Percentiles rank a stretch among this genome's conserved stretches.
Evolutionary conservation across 2,888 invertebrate genomes (phyloP).

Genomic region (Agonopterix heracliana): DNA sequence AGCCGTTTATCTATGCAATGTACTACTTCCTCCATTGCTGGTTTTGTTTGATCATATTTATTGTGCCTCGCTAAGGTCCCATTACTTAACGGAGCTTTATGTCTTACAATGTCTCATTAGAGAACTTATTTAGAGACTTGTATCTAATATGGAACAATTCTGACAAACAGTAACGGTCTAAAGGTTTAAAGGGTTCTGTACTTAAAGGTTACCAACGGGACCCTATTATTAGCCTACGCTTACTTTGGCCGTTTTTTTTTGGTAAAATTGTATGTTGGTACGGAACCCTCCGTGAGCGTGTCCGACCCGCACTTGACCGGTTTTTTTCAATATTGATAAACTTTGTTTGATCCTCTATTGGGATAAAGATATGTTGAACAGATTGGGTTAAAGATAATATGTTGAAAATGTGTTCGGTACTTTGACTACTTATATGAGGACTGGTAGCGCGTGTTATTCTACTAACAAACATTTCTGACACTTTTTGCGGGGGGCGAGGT

Average conservation of each 20-base stretch:
- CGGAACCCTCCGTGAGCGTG: no score
- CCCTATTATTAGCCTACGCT: no score
- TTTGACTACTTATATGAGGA: no score
- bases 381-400: neutral
- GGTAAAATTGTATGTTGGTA: no score
- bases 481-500: no score
- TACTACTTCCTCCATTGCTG: constrained; percentile 57
- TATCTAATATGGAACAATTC: constrained; percentile 10
- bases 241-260: no score
- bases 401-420: constrained; percentile 8
- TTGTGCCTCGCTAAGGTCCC: constrained; percentile 38
- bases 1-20: constrained; percentile 61
- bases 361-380: constrained; percentile 3
- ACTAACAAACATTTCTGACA: no score
- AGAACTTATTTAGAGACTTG: constrained; percentile 17
- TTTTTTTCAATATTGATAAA: no score
- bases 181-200: neutral
- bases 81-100: constrained; percentile 53
- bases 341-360: no score
- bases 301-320: no score
- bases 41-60: constrained; percentile 69
- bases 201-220: no score
- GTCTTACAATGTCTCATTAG: constrained; percentile 56
- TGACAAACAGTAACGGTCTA: neutral
- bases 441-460: no score